Evolutionary conservation across 2,797 vertebrate species (phyloP).

Genomic region (Sebastes cheni): DNA sequence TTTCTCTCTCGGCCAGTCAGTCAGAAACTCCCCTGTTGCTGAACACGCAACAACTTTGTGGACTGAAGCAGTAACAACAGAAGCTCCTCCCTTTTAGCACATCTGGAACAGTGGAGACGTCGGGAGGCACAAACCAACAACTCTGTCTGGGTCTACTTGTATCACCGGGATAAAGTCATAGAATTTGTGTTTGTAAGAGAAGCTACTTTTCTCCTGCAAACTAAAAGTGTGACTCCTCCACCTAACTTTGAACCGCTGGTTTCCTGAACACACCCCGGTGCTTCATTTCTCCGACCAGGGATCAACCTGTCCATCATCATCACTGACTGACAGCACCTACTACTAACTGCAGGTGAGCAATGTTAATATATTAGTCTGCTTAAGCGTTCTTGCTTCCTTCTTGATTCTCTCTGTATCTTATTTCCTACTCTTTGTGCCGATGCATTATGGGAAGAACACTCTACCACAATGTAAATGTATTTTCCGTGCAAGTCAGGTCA

Average conservation of each 20-base stretch:
- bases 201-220: not conserved
- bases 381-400: constrained; percentile 13
- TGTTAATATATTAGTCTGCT: not conserved
- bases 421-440: not conserved
- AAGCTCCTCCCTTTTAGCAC: constrained; percentile 54
- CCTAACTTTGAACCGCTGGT: not conserved
- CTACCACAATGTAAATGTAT: not conserved
- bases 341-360: constrained; percentile 55
- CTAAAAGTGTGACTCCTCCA: not conserved
- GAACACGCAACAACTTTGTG: not conserved
- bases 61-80: constrained; percentile 8
- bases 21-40: constrained; percentile 32
- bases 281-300: not conserved
- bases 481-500: not conserved
- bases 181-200: not conserved
- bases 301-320: constrained; percentile 2
- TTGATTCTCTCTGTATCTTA: not conserved
- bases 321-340: not conserved
- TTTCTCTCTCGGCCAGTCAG: not conserved
- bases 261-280: constrained; percentile 44
- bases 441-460: not conserved
- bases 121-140: not conserved
- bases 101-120: constrained; percentile 27
- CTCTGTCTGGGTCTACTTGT: not conserved
- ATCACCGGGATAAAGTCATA: not conserved